Percentiles rank a stretch among this genome's conserved stretches.
Evolutionary conservation across 2,888 invertebrate species (phyloP).

Genomic region (Acrobasis consociella): DNA sequence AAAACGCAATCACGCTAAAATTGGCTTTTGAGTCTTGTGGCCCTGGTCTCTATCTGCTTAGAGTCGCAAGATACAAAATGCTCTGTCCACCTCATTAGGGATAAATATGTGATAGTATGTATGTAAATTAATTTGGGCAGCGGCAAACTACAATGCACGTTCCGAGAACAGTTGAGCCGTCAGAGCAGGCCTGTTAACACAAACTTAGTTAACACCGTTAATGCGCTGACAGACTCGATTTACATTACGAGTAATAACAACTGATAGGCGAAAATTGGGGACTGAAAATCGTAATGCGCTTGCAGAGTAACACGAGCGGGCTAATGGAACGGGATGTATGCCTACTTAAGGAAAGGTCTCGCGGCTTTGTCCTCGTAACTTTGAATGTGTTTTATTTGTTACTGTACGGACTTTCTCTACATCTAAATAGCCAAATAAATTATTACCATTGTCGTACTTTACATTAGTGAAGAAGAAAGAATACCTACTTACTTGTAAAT

Average conservation of each 20-base stretch:
- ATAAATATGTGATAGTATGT: too few relatives aligned
- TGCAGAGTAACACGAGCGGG: neutral
- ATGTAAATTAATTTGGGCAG: conserved; percentile 7
- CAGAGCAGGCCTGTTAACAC: conserved; percentile 1
- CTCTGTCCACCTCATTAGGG: too few relatives aligned
- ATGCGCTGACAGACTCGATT: conserved; percentile 7
- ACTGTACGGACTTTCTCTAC: neutral
- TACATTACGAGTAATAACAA: conserved; percentile 14
- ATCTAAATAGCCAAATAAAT: neutral
- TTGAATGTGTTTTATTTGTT: conserved; percentile 6
- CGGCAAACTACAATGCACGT: neutral
- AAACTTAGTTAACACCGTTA: conserved; percentile 1
- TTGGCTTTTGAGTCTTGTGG: too few relatives aligned
- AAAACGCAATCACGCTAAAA: too few relatives aligned
- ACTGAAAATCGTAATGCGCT: neutral
- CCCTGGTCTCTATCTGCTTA: too few relatives aligned
- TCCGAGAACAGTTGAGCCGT: neutral
- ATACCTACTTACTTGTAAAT: too few relatives aligned
- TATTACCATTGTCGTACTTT: neutral
- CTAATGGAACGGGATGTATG: neutral
- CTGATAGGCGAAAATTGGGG: conserved; percentile 1
- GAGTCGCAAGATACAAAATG: too few relatives aligned
- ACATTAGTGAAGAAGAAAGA: too few relatives aligned
- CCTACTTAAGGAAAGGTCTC: neutral
- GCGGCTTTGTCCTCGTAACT: conserved; percentile 5